Base-by-base conservation (phyloP, 2,888 invertebrate genomes). In the Parelbella ahira region DNA sequence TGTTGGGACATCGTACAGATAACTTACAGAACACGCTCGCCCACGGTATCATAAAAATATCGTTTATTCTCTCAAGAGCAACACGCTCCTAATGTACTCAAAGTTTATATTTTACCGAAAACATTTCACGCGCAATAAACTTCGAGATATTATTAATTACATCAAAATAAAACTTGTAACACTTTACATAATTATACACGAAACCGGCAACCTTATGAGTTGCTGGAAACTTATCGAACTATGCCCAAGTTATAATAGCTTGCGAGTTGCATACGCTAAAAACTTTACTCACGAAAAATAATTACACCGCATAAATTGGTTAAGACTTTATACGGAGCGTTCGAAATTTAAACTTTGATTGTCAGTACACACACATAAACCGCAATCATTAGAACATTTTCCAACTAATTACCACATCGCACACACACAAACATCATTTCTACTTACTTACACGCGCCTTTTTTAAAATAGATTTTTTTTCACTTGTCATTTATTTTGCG, bases 1-100 rank as follows among this genome's bases (percentile, higher is more conserved):
- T 58, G 55, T 58, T 60, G 63, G 62, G 58, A 63, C 58, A 52
- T 54, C 55, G 39, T 60, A 49, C 48, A 49, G 51, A 59, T 55
- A 54, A 54, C 53, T 58, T 58, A 54, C 63, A 57, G 56, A 58
- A 60, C 55, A 51, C 47, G 29, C 20, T 46, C 60, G 36, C 67
- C 65, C 51, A 65, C 67, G 57, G 51, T 47, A 46, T 60, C 67
- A 69, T 71, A 68, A 70, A 78, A 74, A 77, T 78, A 78, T 65
- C 66, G 47, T 55, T 54, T 48, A 53, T 46, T 45, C 32, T 8
- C 48, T 43, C 49, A 42, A 43, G 18, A 29, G 2, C 27, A 15
- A 20, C 33, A 19, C 39, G 21, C 9, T 10, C 32, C 42, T 42
- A 33, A 30, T 37, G 39, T 24, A 18, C 6, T 6, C 21, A 19